A percentile compares a stretch with the other conserved stretches of the same genome.
These are phyloP conservation scores for Xenops minutus DNA, from an alignment of 2,797 vertebrate species.

Conservation along the genomic window DNA sequence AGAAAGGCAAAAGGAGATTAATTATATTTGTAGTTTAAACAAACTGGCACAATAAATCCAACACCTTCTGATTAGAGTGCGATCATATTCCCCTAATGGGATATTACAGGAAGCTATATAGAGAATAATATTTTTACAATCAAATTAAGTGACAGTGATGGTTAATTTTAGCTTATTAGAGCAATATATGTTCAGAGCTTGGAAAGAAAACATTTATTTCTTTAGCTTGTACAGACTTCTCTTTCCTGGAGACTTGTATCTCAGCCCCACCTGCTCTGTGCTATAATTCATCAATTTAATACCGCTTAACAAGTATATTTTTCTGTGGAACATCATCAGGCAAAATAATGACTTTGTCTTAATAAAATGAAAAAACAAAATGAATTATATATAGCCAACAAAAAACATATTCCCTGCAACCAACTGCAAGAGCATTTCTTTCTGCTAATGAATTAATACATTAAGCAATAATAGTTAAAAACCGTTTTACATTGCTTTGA, in stretches of 20 bases:
- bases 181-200: slow-evolving; percentile 41
- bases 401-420: slow-evolving; percentile 36
- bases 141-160: slow-evolving; percentile 65
- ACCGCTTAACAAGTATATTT: slow-evolving; percentile 58
- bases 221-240: slow-evolving; percentile 25
- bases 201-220: slow-evolving; percentile 58
- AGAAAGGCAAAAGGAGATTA: slow-evolving; percentile 47
- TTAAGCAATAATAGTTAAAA: slow-evolving; percentile 74
- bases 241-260: slow-evolving; percentile 37
- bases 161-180: slow-evolving; percentile 72
- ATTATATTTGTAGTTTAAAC: slow-evolving; percentile 69
- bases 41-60: slow-evolving; percentile 65
- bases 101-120: slow-evolving; percentile 63
- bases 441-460: slow-evolving; percentile 74
- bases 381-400: slow-evolving; percentile 49
- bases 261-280: not conserved
- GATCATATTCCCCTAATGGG: slow-evolving; percentile 67
- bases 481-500: slow-evolving; percentile 73
- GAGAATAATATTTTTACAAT: slow-evolving; percentile 71
- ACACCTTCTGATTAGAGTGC: slow-evolving; percentile 54
- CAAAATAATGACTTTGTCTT: slow-evolving; percentile 56
- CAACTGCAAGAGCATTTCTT: slow-evolving; percentile 38
- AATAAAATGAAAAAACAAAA: slow-evolving; percentile 56
- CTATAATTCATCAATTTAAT: slow-evolving; percentile 63
- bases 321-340: slow-evolving; percentile 46